Evolutionary conservation across 1,140 invertebrate genomes (phyloP).

Genomic region (Orussus abietinus): DNA sequence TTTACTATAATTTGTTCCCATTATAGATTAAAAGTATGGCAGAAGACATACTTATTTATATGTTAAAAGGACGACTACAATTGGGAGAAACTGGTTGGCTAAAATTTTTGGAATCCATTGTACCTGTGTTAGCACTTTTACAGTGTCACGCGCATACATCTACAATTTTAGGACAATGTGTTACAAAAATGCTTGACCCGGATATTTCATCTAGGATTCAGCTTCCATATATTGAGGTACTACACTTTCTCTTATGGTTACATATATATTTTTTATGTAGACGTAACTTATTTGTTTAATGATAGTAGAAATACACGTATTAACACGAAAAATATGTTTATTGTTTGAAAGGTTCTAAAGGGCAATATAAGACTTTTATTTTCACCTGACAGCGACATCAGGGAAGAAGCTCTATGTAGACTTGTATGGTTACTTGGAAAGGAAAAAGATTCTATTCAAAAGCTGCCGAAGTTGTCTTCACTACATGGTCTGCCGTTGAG

Average conservation of each 20-base stretch:
- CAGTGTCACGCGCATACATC: constrained; percentile 45
- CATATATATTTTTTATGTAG: constrained; percentile 4
- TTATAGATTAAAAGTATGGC: constrained; percentile 56
- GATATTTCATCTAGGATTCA: constrained; percentile 57
- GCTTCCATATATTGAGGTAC: constrained; percentile 53
- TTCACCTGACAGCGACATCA: constrained; percentile 34
- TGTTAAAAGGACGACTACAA: constrained; percentile 60
- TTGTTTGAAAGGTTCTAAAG: constrained; percentile 41
- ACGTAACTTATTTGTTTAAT: constrained; percentile 4
- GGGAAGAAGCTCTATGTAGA: constrained; percentile 54
- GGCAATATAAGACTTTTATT: constrained; percentile 54
- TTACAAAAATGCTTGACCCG: constrained; percentile 61
- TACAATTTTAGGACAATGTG: constrained; percentile 53
- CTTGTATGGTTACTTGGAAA: constrained; percentile 52
- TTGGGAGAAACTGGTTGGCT: constrained; percentile 59
- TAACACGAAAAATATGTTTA: constrained; percentile 4
- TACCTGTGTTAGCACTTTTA: constrained; percentile 57
- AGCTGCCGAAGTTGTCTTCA: constrained; percentile 50
- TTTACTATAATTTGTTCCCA: constrained; percentile 11
- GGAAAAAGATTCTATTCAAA: constrained; percentile 41
- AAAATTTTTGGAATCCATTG: constrained; percentile 54
- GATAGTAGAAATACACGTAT: too few species aligned
- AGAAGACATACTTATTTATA: constrained; percentile 59
- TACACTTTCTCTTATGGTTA: constrained; percentile 16
- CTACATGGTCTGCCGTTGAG: constrained; percentile 46